Evolutionary conservation across 2,888 invertebrate species (phyloP).

Genomic region (Limulus polyphemus): DNA sequence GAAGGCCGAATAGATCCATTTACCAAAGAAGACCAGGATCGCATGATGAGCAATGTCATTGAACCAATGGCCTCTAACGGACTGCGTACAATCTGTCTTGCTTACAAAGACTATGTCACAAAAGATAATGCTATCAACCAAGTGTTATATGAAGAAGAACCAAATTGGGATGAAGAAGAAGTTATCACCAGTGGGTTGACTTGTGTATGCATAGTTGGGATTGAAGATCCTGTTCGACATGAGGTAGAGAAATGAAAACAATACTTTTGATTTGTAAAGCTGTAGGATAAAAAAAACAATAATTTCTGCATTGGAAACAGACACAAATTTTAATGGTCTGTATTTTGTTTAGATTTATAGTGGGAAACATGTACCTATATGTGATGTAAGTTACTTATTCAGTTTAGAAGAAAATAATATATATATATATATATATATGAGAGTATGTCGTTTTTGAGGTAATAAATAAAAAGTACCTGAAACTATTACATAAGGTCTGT

Average conservation of each 20-base stretch:
- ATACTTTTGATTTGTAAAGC: too few relatives aligned
- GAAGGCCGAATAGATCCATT: slow-evolving; percentile 85
- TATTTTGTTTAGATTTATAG: background rate
- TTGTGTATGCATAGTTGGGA: slow-evolving; percentile 90
- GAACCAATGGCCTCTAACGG: slow-evolving; percentile 98
- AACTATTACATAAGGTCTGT: too few relatives aligned
- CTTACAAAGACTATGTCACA: slow-evolving; percentile 78
- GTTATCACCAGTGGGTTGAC: slow-evolving; percentile 83
- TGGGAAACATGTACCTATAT: background rate
- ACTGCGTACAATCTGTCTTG: slow-evolving; percentile 84
- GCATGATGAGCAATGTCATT: slow-evolving; percentile 80
- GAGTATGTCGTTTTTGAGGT: too few relatives aligned
- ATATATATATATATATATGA: too few relatives aligned
- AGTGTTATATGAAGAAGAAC: slow-evolving; percentile 61
- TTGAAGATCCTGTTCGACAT: slow-evolving; percentile 95
- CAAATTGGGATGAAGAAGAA: slow-evolving; percentile 95
- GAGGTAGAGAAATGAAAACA: slow-evolving; percentile 49
- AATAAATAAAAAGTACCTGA: too few relatives aligned
- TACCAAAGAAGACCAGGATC: slow-evolving; percentile 80
- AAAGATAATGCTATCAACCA: slow-evolving; percentile 12
- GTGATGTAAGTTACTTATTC: too few relatives aligned
- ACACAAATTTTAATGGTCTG: too few relatives aligned
- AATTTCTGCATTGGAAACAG: too few relatives aligned
- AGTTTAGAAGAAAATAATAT: too few relatives aligned
- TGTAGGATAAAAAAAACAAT: too few relatives aligned